Base-by-base conservation (phyloP, 2,113 vertebrate genomes). In the Hippocampus abdominalis region DNA sequence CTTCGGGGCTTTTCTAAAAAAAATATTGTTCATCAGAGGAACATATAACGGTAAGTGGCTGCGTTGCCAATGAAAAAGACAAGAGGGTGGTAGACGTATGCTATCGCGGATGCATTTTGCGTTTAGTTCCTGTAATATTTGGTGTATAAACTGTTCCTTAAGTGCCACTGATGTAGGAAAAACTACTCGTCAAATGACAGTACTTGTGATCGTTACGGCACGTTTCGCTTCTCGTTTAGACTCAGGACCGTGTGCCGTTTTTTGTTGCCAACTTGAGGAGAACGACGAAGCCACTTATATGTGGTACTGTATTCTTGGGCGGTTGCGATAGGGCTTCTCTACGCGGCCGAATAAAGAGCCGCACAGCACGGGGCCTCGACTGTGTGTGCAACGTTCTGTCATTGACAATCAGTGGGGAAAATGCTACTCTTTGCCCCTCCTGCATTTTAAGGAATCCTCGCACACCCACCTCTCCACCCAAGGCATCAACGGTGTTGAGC, bases 31-130 rank as follows among this genome's bases (percentile, higher is more conserved):
- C 75, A 29, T 59, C 44, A 46, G 78, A 61, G 32, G 36, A 77
- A 70, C 77, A 76, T 68, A 1, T 18, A 27, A 72, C 62, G 86
- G 89, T 90, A 59, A 90, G 89, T 88, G 56, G 57, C 62, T 18
- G 36, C 36, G 8, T 40, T 32, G 61, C 12, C 12, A 64, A 61
- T 65, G 44, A n/a, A 66, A 75, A 66, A 72, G 62, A 8, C 79
- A 56, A 56, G 71, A 63, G 65, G 73, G 67, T 44, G 29, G 40
- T 60, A 29, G 46, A 62, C 25, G 21, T 68, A n/a, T 49, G 59
- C 63, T 1, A 68, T 65, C 64, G 23, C 62, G 61, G 49, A 51
- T 69, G 15, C 61, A 56, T 64, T 59, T 27, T 23, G 48, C 48
- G 65, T 67, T 48, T 15, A 74, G 60, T 61, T 15, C 27, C n/a